Evolutionary conservation across 2,113 vertebrate genomes (phyloP), one percentile per base, ranked within the genome.

Genomic region (Corythornis madagascariensis): DNA sequence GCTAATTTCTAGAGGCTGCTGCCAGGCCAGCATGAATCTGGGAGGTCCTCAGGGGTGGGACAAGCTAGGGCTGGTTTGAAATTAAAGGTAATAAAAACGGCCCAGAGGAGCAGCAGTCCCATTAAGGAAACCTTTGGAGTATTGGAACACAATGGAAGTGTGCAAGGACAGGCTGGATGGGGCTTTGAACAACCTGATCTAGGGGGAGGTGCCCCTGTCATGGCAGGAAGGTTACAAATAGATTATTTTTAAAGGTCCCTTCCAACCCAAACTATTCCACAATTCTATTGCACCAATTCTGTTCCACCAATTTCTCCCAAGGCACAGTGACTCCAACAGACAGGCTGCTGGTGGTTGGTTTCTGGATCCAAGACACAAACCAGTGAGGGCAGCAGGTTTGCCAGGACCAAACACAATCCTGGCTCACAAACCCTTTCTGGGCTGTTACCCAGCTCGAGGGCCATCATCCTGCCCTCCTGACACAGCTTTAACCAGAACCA

Each of bases 21-120:
- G 73, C 72, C 72, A 70, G 83, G 56, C 0, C 0, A 60, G 72
- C 24, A 20, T 2, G 7, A 7, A 7, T 47, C 70, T 67, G 66
- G 74, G 53, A 38, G 7, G 12, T 26, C 42, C 63, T 35, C 52
- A 26, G 25, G 48, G 21, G 3, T 19, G 22, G 88, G 38, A 86
- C 67, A 69, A 45, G 52, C 52, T 83, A 52, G 16, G 14, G 43
- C 69, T 67, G 88, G 40, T 38, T 6, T 82, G 25, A 66, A 76
- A 81, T 33, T 2, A 18, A 26, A 59, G 80, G 31, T 19, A 28
- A 48, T 50, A 35, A 50, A 66, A 93, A 17, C 0, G 14, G n/a
- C 6, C 13, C 5, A 9, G 55, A 86, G 40, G 7, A 22, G 47
- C 38, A 63, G 16, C 17, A 10, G 35, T 12, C 24, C 53, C 70